phyloP scores from a whole-genome alignment of 1,140 invertebrate genomes.

The Drosophila virilis region DNA sequence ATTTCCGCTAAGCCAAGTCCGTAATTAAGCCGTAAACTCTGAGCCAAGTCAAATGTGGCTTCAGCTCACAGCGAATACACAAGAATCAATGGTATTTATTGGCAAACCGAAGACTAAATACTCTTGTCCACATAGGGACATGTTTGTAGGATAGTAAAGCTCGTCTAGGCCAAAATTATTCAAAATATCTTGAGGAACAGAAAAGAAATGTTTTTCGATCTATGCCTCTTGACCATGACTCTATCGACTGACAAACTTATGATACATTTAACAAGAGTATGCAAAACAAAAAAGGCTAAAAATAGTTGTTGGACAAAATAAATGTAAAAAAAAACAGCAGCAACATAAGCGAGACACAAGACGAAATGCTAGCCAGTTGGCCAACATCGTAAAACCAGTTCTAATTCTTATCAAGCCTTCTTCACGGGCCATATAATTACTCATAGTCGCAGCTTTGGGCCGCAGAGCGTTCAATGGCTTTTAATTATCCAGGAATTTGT shows the following conservation, averaged over 20 bases:
- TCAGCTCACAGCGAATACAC: constrained; percentile 12
- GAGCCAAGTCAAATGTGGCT: constrained; percentile 61
- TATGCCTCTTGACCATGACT: too few relatives aligned
- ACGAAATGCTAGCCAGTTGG: constrained; percentile 21
- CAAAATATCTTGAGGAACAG: too few relatives aligned
- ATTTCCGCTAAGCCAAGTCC: constrained; percentile 66
- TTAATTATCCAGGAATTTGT: constrained; percentile 72
- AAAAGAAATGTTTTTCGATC: too few relatives aligned
- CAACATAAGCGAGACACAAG: constrained; percentile 14
- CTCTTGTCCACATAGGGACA: too few relatives aligned
- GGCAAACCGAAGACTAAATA: too few relatives aligned
- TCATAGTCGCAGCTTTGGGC: constrained; percentile 47
- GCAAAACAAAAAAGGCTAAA: neutral
- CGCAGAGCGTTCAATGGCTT: constrained; percentile 61
- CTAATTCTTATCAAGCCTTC: constrained; percentile 78
- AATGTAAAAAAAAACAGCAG: neutral
- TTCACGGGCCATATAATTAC: constrained; percentile 75
- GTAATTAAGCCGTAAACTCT: constrained; percentile 64
- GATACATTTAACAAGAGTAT: too few relatives aligned
- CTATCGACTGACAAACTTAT: too few relatives aligned
- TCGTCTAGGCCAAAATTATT: too few relatives aligned
- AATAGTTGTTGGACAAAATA: constrained; percentile 32
- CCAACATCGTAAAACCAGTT: constrained; percentile 56
- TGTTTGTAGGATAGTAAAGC: too few relatives aligned
- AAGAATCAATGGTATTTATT: constrained; percentile 12